These are phyloP conservation scores for Acanthacorydalis orientalis DNA, from an alignment of 2,888 invertebrate genomes.

Conservation along the genomic window DNA sequence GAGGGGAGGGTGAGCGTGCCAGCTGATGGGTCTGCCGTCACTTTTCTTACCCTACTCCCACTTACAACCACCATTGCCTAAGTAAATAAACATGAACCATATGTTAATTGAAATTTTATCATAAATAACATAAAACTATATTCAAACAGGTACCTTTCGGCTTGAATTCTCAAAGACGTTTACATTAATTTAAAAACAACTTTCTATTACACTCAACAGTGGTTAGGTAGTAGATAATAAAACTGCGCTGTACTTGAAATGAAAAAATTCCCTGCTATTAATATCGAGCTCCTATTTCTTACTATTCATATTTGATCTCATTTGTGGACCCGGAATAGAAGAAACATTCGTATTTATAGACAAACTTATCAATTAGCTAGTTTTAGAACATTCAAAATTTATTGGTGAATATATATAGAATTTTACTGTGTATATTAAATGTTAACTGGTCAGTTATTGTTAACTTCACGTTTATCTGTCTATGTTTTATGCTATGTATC, in stretches of 20 bases:
- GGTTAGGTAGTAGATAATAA: not conserved
- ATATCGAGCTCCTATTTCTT: not conserved
- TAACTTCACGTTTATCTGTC: no score
- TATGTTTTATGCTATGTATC: no score
- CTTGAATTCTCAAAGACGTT: not conserved
- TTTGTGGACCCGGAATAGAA: no score
- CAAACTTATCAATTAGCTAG: no score
- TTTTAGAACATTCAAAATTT: no score
- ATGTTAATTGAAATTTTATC: not conserved
- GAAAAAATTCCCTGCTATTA: not conserved
- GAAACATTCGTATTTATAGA: no score
- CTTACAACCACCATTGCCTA: slow-evolving; percentile 55
- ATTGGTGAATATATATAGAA: no score
- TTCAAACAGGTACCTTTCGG: not conserved
- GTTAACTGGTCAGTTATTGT: no score
- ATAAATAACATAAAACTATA: not conserved
- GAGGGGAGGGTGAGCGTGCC: slow-evolving; percentile 25
- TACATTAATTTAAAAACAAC: not conserved
- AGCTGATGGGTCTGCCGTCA: slow-evolving; percentile 23
- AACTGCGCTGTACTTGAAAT: not conserved
- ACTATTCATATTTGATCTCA: no score
- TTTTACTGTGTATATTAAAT: no score
- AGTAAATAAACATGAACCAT: slow-evolving; percentile 9
- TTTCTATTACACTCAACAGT: not conserved
- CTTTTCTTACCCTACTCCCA: slow-evolving; percentile 35